A percentile compares a stretch with the other conserved stretches of the same genome.
Conservation (phyloP, 2,113 vertebrate genomes). For the Calyptommatus sinebrachiatus region DNA sequence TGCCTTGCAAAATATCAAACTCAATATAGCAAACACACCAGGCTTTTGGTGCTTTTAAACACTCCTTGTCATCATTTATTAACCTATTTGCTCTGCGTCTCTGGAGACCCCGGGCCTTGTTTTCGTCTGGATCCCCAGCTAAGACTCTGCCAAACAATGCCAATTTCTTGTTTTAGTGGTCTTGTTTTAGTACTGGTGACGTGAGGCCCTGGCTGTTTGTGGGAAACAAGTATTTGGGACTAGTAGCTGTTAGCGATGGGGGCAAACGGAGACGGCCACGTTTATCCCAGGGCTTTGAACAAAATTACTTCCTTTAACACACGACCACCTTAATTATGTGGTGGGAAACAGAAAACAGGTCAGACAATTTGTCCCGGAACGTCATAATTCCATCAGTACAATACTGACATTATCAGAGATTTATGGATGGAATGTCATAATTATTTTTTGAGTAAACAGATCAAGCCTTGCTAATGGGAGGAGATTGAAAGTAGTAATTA, state of each 20-base stretch:
- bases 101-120: slow-evolving; percentile 24
- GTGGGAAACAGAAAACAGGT: slow-evolving; percentile 90
- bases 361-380: slow-evolving; percentile 91
- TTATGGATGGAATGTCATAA: slow-evolving; percentile 89
- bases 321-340: slow-evolving; percentile 90
- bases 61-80: slow-evolving; percentile 54
- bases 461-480: slow-evolving; percentile 83
- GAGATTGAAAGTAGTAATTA: slow-evolving; percentile 90
- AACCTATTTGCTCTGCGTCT: slow-evolving; percentile 48
- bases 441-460: slow-evolving; percentile 83
- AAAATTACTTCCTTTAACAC: slow-evolving; percentile 93
- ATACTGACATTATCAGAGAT: slow-evolving; percentile 87
- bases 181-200: slow-evolving; percentile 37
- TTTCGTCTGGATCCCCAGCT: slow-evolving; percentile 39
- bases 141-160: slow-evolving; percentile 29
- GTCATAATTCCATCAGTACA: slow-evolving; percentile 92
- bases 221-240: slow-evolving; percentile 65
- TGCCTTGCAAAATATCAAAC: slow-evolving; percentile 21
- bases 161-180: slow-evolving; percentile 44
- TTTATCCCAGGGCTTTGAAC: slow-evolving; percentile 89
- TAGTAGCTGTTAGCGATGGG: slow-evolving; percentile 80
- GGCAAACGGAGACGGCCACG: slow-evolving; percentile 79
- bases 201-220: slow-evolving; percentile 58
- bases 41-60: slow-evolving; percentile 39
- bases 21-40: background rate